Conservation (phyloP, 2,113 vertebrate genomes). For the Bujurquina vittata region DNA sequence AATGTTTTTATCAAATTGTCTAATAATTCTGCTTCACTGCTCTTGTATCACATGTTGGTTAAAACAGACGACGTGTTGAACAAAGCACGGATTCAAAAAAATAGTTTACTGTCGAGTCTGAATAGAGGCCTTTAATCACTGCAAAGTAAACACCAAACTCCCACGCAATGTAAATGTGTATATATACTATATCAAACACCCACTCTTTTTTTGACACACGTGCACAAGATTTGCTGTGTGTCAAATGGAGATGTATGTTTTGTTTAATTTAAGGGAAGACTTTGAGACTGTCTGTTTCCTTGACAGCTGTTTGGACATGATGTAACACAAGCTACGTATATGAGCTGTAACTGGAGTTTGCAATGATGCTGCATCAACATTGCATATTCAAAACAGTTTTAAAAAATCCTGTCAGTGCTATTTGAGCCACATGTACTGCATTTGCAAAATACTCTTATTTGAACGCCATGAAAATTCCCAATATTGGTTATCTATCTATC, state of each 20-base stretch:
- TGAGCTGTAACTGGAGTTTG: background rate
- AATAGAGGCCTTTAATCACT: conserved; percentile 41
- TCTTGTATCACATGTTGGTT: background rate
- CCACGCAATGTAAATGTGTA: conserved; percentile 32
- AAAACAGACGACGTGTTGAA: background rate
- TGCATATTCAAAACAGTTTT: background rate
- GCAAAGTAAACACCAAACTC: conserved; percentile 42
- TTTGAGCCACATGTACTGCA: no score
- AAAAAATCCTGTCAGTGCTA: background rate
- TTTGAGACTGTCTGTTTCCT: conserved; percentile 10
- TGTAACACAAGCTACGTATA: background rate
- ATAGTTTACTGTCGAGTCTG: conserved; percentile 5
- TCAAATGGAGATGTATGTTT: conserved; percentile 9
- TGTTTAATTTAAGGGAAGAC: conserved; percentile 33
- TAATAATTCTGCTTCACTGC: background rate
- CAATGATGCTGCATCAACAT: no score
- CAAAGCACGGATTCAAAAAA: background rate
- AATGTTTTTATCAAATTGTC: background rate
- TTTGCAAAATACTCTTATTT: no score
- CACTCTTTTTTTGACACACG: background rate
- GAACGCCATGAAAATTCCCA: background rate
- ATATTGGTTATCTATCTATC: background rate
- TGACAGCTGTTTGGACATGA: conserved; percentile 25
- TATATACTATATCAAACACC: background rate
- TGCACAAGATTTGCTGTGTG: background rate